Percentiles rank a stretch among this genome's conserved stretches.
Conservation (phyloP, 2,888 invertebrate genomes). For the Chloroclysta siterata region DNA sequence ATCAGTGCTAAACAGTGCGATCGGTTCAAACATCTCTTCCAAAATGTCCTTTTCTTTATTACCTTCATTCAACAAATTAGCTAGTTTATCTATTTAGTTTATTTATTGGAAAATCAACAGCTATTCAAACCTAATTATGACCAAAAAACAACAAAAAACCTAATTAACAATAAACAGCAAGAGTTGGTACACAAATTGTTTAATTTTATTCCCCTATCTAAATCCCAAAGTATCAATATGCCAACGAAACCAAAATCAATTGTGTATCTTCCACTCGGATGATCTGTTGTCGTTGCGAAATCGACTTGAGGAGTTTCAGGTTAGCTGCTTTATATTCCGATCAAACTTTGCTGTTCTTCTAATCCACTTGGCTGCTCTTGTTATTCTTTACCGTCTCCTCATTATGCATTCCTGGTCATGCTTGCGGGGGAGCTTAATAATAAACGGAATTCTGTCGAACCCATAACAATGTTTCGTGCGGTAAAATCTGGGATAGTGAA, state of each 20-base stretch:
- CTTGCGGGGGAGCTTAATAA: slow-evolving; percentile 37
- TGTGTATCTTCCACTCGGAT: slow-evolving; percentile 39
- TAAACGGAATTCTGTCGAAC: slow-evolving; percentile 41
- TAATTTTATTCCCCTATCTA: not conserved
- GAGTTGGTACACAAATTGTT: not conserved
- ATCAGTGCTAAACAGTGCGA: not conserved
- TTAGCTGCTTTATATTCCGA: slow-evolving; percentile 51
- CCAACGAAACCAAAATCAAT: slow-evolving; percentile 27
- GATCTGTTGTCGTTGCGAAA: slow-evolving; percentile 36
- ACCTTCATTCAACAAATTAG: too few species aligned
- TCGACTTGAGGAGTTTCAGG: slow-evolving; percentile 33
- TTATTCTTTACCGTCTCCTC: slow-evolving; percentile 49
- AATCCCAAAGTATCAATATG: slow-evolving; percentile 28
- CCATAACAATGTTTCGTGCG: slow-evolving; percentile 26
- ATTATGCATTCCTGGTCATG: slow-evolving; percentile 53
- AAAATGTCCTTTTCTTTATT: not conserved
- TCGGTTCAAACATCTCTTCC: not conserved
- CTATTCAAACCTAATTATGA: too few species aligned
- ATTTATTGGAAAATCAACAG: too few species aligned
- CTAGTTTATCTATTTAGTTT: too few species aligned
- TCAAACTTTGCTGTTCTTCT: slow-evolving; percentile 45
- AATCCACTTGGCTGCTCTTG: slow-evolving; percentile 48
- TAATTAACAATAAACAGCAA: too few species aligned
- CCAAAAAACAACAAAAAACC: too few species aligned
- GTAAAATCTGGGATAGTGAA: slow-evolving; percentile 33